Evolutionary conservation across 2,113 vertebrate species (phyloP).

Genomic region (Clupea harengus): DNA sequence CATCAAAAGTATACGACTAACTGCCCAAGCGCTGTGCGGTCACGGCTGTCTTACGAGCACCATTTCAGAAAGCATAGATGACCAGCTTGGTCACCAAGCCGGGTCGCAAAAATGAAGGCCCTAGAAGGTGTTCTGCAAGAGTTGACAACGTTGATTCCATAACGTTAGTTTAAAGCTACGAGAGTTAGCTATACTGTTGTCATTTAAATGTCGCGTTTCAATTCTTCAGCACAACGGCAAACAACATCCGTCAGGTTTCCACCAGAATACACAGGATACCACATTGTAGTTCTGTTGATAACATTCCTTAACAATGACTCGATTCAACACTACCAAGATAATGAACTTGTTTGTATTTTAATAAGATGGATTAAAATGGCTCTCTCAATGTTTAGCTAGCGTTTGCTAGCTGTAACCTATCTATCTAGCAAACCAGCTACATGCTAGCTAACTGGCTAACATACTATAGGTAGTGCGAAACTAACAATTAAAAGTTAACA

Average conservation of each 20-base stretch:
- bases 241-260: conserved; percentile 1
- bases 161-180: neutral
- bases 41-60: neutral
- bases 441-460: neutral
- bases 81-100: neutral
- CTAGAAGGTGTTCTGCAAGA: neutral
- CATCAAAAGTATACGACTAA: neutral
- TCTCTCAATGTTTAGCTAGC: conserved; percentile 7
- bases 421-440: conserved; percentile 11
- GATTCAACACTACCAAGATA: neutral
- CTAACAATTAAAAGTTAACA: neutral
- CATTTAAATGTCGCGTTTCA: conserved; percentile 8
- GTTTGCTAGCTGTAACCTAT: neutral
- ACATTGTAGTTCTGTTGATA: neutral
- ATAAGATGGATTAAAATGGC: conserved; percentile 16
- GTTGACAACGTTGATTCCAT: neutral
- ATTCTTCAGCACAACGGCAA: neutral
- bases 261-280: neutral
- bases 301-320: neutral
- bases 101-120: neutral
- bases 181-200: neutral
- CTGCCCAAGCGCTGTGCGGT: neutral
- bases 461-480: neutral
- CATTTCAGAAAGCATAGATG: neutral
- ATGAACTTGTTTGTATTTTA: neutral